These are phyloP conservation scores for Malurus splendens DNA, from an alignment of 2,797 vertebrate genomes.

Conservation along the genomic window DNA sequence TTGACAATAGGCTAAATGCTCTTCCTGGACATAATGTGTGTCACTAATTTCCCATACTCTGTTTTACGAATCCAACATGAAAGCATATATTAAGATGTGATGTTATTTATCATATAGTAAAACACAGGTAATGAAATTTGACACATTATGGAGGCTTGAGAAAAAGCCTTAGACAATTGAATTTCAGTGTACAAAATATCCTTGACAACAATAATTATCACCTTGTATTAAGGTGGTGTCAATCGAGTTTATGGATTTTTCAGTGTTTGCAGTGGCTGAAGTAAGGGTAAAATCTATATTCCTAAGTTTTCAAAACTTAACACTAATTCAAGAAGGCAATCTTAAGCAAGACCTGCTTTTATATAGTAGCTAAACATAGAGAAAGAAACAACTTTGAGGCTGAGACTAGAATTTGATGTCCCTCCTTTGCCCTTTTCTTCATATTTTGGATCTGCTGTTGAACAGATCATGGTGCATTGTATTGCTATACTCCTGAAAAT, in stretches of 20 bases:
- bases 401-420: background rate
- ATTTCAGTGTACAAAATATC: background rate
- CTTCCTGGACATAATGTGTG: background rate
- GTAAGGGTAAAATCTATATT: background rate
- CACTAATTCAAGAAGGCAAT: background rate
- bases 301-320: background rate
- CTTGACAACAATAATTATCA: background rate
- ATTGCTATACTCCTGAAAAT: background rate
- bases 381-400: background rate
- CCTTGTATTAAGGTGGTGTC: background rate
- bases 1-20: background rate
- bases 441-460: background rate
- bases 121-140: background rate
- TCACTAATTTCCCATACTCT: background rate
- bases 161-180: background rate
- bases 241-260: background rate
- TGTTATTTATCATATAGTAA: background rate
- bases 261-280: background rate
- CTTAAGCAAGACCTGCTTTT: background rate
- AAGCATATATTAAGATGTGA: background rate
- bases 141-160: background rate
- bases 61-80: background rate
- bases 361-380: background rate
- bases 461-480: background rate
- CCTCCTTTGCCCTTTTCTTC: background rate